Evolutionary conservation across 2,797 vertebrate genomes (phyloP), one percentile per base, ranked within the genome.

Genomic region (Austrolebias charrua): DNA sequence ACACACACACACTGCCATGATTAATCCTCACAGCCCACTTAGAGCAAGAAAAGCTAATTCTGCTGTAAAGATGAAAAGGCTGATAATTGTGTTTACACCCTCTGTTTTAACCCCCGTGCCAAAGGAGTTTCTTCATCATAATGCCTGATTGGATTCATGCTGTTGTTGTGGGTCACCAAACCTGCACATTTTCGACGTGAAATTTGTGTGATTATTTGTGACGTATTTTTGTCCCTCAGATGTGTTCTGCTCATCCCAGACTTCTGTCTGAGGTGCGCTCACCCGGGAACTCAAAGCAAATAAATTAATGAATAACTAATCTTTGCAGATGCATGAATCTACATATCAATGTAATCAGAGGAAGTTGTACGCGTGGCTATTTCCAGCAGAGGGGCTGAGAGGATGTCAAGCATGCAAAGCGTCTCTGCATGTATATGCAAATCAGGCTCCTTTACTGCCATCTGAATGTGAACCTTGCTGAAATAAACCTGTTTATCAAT

Each of bases 321-420:
- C 86, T 88, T 85, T 80, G 80, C 89, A 86, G 86, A 90, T 87
- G 88, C 88, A 89, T 89, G 85, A 90, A 91, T 91, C 90, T 91
- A 88, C 89, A 91, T 90, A 87, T 91, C 86, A 91, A 92, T 91
- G 88, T 86, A 90, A 91, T 90, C 88, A 91, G 88, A 73, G 90
- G 88, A 89, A 85, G 89, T 88, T 88, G 85, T 86, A 84, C 82
- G 85, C 77, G 65, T 88, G 89, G 87, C 82, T 90, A 89, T 91
- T 90, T 89, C 85, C 84, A 89, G 88, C 80, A 78, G 82, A 84
- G 83, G 77, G 86, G 87, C 86, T 89, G 85, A 87, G 88, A 90
- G 88, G 88, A 88, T 87, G 87, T 90, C 88, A 90, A 88, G 86
- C 85, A 88, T 89, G 88, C 89, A 88, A 85, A 89, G 79, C 77